Evolutionary conservation across 1,140 invertebrate genomes (phyloP).

Genomic region (Drosophila sturtevanti): DNA sequence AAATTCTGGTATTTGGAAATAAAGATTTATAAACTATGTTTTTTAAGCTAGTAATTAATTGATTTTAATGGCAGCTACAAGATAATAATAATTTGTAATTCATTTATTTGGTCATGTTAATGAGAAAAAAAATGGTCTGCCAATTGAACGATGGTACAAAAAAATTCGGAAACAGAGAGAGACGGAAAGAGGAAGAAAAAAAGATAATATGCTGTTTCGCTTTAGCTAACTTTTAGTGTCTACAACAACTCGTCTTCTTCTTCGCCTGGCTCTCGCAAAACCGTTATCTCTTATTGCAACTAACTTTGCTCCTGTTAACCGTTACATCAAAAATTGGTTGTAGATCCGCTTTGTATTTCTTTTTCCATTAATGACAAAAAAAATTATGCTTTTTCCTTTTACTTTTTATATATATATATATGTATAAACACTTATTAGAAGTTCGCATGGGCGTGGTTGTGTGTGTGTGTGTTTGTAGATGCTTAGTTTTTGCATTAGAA

Average conservation of each 20-base stretch:
- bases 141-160: constrained; percentile 26
- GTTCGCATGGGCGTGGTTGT: constrained; percentile 57
- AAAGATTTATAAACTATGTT: constrained; percentile 56
- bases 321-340: constrained; percentile 74
- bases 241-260: constrained; percentile 5
- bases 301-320: constrained; percentile 39
- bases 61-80: constrained; percentile 58
- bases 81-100: constrained; percentile 49
- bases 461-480: constrained; percentile 40
- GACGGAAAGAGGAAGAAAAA: background rate
- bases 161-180: background rate
- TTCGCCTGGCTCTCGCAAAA: constrained; percentile 7
- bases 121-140: constrained; percentile 28
- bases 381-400: constrained; percentile 63
- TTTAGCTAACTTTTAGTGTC: constrained; percentile 15
- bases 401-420: constrained; percentile 43
- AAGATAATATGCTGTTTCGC: constrained; percentile 3
- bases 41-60: constrained; percentile 53
- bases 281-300: constrained; percentile 26
- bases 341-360: constrained; percentile 43
- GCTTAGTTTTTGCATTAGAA: constrained; percentile 36
- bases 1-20: constrained; percentile 8
- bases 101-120: constrained; percentile 2
- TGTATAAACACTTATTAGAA: constrained; percentile 78
- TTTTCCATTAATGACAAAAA: constrained; percentile 71